These are phyloP conservation scores for Drosophila cognata DNA, from an alignment of 2,888 invertebrate species.

Conservation along the genomic window DNA sequence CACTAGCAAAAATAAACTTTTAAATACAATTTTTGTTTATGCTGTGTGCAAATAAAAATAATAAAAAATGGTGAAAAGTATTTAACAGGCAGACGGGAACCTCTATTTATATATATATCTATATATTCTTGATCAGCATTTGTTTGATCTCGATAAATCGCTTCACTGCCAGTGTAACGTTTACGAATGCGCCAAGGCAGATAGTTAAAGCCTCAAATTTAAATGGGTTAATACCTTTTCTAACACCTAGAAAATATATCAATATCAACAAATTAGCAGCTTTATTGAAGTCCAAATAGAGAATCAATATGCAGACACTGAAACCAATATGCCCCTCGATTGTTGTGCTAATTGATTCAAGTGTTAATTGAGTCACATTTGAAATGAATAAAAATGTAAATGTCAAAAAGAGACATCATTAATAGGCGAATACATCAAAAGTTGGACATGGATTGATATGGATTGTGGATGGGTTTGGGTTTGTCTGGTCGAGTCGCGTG, in stretches of 20 bases:
- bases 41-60: background rate
- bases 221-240: background rate
- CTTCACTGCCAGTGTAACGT: background rate
- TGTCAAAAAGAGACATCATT: background rate
- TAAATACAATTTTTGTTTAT: background rate
- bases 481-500: background rate
- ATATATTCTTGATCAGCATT: background rate
- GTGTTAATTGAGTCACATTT: background rate
- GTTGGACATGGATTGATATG: constrained; percentile 25
- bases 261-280: background rate
- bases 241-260: background rate
- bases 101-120: background rate
- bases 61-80: background rate
- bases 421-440: constrained; percentile 2
- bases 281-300: background rate
- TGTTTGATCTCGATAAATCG: background rate
- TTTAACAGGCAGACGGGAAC: background rate
- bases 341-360: background rate
- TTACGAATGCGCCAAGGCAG: background rate
- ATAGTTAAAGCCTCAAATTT: background rate
- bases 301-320: background rate
- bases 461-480: background rate
- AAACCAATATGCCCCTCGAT: background rate
- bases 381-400: background rate
- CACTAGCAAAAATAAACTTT: background rate